phyloP scores from a whole-genome alignment of 2,113 vertebrate species.

The Rhabdomys dilectus region DNA sequence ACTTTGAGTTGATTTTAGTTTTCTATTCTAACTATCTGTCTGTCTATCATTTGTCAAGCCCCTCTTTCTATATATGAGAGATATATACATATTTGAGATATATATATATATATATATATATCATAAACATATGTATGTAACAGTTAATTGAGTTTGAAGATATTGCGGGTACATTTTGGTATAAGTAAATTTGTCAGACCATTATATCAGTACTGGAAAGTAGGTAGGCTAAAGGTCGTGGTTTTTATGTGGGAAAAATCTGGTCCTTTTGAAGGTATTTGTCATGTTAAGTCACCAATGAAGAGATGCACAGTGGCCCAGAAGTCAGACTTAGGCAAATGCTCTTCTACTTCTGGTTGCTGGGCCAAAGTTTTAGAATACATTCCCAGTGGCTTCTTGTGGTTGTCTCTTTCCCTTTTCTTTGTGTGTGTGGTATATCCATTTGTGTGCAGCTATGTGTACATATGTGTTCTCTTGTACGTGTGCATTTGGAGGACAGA shows the following conservation, averaged over 20 bases:
- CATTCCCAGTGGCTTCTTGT: background rate
- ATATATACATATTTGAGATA: background rate
- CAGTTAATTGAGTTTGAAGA: background rate
- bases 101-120: too few species aligned
- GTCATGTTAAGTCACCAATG: background rate
- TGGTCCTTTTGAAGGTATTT: background rate
- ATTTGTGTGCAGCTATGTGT: background rate
- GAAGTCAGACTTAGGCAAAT: background rate
- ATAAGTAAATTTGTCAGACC: background rate
- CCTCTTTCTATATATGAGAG: background rate
- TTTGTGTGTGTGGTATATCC: background rate
- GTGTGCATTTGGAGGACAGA: background rate
- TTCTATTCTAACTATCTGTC: background rate
- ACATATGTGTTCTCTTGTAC: background rate
- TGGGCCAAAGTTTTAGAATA: too few species aligned
- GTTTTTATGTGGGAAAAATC: background rate
- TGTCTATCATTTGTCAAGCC: background rate
- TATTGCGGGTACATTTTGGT: background rate
- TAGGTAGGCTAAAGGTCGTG: background rate
- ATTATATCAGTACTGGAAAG: background rate
- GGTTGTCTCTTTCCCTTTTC: background rate
- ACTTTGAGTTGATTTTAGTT: background rate
- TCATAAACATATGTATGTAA: background rate
- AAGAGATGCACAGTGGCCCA: background rate
- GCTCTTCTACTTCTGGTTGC: background rate